Base-by-base conservation (phyloP, 2,113 vertebrate species). In the Pseudorectes ferrugineus region DNA sequence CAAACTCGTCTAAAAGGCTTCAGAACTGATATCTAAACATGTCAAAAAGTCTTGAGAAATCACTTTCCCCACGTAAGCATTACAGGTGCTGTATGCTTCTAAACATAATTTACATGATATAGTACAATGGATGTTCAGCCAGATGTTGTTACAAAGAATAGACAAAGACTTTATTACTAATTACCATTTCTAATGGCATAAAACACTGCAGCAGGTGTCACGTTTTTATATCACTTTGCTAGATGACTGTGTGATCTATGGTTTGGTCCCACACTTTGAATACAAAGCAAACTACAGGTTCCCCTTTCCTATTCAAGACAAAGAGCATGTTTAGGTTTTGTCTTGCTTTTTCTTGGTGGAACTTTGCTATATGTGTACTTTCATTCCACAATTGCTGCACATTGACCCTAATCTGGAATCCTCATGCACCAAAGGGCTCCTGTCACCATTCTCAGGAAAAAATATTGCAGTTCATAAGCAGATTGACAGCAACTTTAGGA, bases 171-270 rank as follows among this genome's bases (percentile, higher is more conserved):
- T 40, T 76, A 55, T 66, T 82, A 87, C 70, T 94, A 51, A 93
- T 92, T 86, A 85, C 38, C 57, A 62, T 87, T 95, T 83, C 66
- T 86, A 95, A 81, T 81, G 66, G 33, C 46, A 88, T 49, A 88
- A 96, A 95, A n/a, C 28, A 63, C 36, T 88, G 49, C 46, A 91
- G 61, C 43, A 85, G 43, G 76, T 76, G 46, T 85, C 76, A 93
- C 5, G 33, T 65, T 88, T 93, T 88, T 82, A 85, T 49, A 48
- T 14, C 54, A 43, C 43, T 80, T 82, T 90, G 5, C 24, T 86
- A 63, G 79, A 63, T 72, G 29, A 62, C 42, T 65, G 1, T 58
- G 12, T 95, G 75, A 94, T 86, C 19, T 90, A 74, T 31, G 17
- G 16, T 29, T 85, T 79, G 21, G 9, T 66, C 24, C 22, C 26